phyloP scores from a whole-genome alignment of 2,113 vertebrate genomes.

The Chaenocephalus aceratus region DNA sequence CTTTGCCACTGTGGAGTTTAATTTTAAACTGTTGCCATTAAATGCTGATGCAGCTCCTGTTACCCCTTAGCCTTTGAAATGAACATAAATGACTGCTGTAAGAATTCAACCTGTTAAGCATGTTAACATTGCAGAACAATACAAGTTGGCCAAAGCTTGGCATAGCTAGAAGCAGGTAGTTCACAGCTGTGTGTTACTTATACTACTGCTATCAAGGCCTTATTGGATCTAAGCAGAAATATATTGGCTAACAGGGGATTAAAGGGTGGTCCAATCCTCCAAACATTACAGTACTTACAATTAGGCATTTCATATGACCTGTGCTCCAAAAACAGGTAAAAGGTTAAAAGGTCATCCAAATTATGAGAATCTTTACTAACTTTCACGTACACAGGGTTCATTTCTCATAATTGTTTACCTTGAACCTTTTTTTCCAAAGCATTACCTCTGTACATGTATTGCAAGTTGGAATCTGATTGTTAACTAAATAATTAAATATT shows the following conservation, averaged over 20 bases:
- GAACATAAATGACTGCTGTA: background rate
- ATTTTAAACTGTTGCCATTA: background rate
- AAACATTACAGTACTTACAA: background rate
- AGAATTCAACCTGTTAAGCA: background rate
- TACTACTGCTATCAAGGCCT: background rate
- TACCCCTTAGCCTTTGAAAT: background rate
- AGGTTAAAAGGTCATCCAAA: background rate
- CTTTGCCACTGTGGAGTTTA: no score
- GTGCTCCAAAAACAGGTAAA: background rate
- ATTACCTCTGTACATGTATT: background rate
- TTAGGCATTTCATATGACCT: background rate
- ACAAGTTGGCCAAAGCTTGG: background rate
- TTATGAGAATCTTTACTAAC: background rate
- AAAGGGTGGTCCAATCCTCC: background rate
- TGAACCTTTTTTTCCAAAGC: background rate
- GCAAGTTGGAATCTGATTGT: background rate
- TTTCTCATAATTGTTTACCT: background rate
- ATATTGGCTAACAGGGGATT: background rate
- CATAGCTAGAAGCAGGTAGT: background rate
- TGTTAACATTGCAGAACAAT: background rate
- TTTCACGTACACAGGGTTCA: background rate
- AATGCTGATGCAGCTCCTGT: background rate
- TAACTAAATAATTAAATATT: constrained; percentile 5
- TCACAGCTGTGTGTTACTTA: background rate
- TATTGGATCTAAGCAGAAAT: background rate